Conservation (phyloP, 2,888 invertebrate genomes). For the Willowsia nigromaculata region DNA sequence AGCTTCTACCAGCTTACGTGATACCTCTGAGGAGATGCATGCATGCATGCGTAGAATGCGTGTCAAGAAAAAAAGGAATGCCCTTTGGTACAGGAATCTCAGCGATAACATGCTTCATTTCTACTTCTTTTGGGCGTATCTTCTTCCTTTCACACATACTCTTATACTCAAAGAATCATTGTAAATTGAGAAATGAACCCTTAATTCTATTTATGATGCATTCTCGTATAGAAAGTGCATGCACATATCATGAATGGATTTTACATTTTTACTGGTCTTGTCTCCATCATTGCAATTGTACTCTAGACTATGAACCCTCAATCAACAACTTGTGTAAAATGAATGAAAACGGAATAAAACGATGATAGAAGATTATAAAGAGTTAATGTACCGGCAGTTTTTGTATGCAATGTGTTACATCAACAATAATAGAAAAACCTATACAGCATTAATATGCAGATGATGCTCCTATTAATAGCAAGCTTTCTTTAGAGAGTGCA, state of each 20-base stretch:
- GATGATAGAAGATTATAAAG: not conserved
- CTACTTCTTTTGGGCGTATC: constrained; percentile 17
- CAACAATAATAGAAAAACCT: not conserved
- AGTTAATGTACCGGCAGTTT: not conserved
- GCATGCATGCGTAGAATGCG: constrained; percentile 51
- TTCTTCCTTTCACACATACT: not conserved
- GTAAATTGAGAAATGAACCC: constrained; percentile 11
- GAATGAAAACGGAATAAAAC: constrained; percentile 29
- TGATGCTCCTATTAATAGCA: too few relatives aligned
- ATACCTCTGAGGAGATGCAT: not conserved
- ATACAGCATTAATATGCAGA: not conserved
- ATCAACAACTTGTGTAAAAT: constrained; percentile 5
- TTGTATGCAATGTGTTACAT: not conserved
- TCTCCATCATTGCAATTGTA: not conserved
- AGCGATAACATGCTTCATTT: not conserved
- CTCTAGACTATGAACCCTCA: constrained; percentile 55
- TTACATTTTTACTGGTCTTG: not conserved
- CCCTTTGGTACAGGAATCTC: not conserved
- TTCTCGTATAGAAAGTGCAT: constrained; percentile 3
- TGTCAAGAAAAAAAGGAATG: not conserved
- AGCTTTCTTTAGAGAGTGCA: not conserved
- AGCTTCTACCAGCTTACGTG: not conserved
- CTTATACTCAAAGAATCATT: not conserved
- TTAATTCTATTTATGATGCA: not conserved
- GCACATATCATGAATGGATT: not conserved